Evolutionary conservation across 2,888 invertebrate species (phyloP), one percentile per base, ranked within the genome.

Genomic region (Endomychus coccineus): DNA sequence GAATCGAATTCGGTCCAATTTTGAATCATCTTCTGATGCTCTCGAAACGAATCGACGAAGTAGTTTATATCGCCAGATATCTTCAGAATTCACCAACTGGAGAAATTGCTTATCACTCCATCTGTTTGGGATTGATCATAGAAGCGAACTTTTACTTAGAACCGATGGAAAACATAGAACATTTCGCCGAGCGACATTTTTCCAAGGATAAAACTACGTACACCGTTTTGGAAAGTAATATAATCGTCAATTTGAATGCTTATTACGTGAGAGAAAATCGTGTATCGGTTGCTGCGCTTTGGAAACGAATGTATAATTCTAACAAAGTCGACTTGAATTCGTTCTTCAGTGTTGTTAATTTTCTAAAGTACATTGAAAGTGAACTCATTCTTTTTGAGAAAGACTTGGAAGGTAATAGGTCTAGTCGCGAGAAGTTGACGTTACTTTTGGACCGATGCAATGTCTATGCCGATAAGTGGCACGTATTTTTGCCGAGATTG

Each of bases 81-180:
- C 49, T 69, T 11, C 52, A 53, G 17, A 52, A 50, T 31, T 38
- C 50, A 3, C 50, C 58, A 2, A 40, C 51, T 19, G 58, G 54
- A 1, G 47, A 59, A 4, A 53, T 64, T 1, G 73, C 73, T 69
- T 78, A 77, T 48, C 72, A 74, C 45, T 72, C 75, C 0, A 62
- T 76, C 19, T 73, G 73, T 42, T 64, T 77, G 36, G 75, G 76
- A 34, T 53, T 77, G 46, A 63, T 73, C 32, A 51, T 77, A 22
- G 74, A 80, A 46, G 69, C 76, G 44, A 70, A 75, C 3, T 70
- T 75, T 50, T 62, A 68, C 36, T 47, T 75, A 29, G 74, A 74
- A 52, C 58, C 68, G 1, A 68, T 71, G 3, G 54, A 64, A 11
- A 64, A 62, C 27, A 71, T 73, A 40, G 64, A 61, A 41, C 51